These are phyloP conservation scores for Melanotaenia trifasciata DNA, from an alignment of 2,797 vertebrate species.

Conservation along the genomic window DNA sequence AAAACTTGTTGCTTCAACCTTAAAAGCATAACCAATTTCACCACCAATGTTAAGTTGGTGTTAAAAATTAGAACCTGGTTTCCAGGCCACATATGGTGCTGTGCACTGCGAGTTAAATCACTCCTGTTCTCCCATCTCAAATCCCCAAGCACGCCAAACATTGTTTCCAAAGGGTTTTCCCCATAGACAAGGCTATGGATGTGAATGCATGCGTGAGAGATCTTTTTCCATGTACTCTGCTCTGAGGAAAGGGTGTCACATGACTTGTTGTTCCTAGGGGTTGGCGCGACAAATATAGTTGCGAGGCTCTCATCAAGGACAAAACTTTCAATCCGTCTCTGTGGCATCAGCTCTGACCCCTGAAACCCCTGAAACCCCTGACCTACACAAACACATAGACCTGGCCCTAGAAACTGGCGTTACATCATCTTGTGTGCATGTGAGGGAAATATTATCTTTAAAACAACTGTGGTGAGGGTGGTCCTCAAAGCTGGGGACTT, in stretches of 20 bases:
- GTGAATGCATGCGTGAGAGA: constrained; percentile 32
- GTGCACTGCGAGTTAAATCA: constrained; percentile 15
- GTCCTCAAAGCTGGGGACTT: neutral
- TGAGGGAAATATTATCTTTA: neutral
- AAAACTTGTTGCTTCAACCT: neutral
- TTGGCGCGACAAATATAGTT: constrained; percentile 75
- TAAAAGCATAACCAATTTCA: neutral
- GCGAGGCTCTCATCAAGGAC: constrained; percentile 69
- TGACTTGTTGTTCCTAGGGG: constrained; percentile 69
- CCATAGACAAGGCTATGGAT: constrained; percentile 55
- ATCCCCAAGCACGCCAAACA: constrained; percentile 51
- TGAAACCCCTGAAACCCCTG: constrained; percentile 54
- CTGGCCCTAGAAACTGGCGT: neutral
- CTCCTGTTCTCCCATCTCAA: constrained; percentile 27
- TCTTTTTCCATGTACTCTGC: constrained; percentile 65
- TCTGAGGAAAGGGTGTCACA: constrained; percentile 64
- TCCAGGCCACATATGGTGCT: constrained; percentile 44
- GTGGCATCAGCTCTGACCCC: constrained; percentile 63
- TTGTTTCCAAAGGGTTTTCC: constrained; percentile 76
- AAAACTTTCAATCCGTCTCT: constrained; percentile 54
- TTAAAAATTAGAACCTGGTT: constrained; percentile 15
- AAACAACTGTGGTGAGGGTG: neutral
- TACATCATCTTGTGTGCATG: neutral
- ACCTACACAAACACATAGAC: constrained; percentile 20
- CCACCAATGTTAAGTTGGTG: neutral